Base-by-base conservation (phyloP, 2,797 vertebrate species). In the Paedocypris micromegethes region DNA sequence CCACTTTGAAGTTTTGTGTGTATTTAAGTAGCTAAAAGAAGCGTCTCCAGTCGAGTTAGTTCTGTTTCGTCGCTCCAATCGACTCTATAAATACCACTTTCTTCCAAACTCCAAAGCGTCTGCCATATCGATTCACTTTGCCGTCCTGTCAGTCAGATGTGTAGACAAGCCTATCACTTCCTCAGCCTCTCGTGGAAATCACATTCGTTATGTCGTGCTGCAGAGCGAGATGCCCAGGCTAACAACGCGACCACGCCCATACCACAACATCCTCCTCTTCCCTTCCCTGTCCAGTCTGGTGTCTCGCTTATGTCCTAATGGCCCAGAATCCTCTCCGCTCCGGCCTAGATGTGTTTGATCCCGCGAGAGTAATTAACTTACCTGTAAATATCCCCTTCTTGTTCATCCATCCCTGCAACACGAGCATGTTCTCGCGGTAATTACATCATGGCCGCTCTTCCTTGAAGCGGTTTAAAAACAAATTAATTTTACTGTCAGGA, bases 261-360 rank as follows among this genome's bases (percentile, higher is more conserved):
- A 83, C 57, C 62, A 70, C 42, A 61, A 61, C 51, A 57, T 4
- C 82, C 85, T 85, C 81, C 79, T 77, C 78, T 83, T 77, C 76
- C 86, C 89, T 88, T 85, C 85, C 85, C 83, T 85, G 83, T 84
- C 85, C 85, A 84, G 81, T 57, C 53, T 60, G 39, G 59, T 58
- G 58, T 52, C 54, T 53, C 41, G 58, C 42, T 42, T 45, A 51
- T 64, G 73, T 70, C 58, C 70, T 75, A 75, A 75, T 75, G 44
- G 61, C 68, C 68, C 89, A 85, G 83, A 87, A 86, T 88, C 88
- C 76, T 88, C 80, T 77, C 86, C 86, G 84, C 84, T 84, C 77
- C 88, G 87, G 88, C 89, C 86, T 82, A 85, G 85, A 86, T 88
- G 84, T 82, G 84, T 87, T 89, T 89, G 86, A 88, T 90, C 88